These are phyloP conservation scores for Muscidifurax raptorellus DNA, from an alignment of 1,140 invertebrate species.

Conservation along the genomic window DNA sequence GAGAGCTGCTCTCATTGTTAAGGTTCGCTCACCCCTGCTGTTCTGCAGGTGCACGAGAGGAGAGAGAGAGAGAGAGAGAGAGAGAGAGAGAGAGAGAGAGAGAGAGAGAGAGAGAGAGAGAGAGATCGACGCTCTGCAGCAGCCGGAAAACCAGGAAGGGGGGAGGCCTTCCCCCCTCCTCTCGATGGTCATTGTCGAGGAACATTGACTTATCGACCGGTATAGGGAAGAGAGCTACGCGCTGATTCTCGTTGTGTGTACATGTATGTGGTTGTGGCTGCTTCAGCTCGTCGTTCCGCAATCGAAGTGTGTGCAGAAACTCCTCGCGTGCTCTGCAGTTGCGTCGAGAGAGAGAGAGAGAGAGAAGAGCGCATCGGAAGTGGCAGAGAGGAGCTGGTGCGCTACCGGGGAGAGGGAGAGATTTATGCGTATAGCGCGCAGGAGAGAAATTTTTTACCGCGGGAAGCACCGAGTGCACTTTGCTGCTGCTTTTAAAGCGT, in stretches of 20 bases:
- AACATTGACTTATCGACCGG: conserved; percentile 50
- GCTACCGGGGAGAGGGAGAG: not conserved
- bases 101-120: not conserved
- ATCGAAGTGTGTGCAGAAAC: not conserved
- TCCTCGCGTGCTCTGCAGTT: not conserved
- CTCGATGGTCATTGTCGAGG: conserved; percentile 36
- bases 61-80: not conserved
- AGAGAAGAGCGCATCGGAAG: not conserved
- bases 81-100: not conserved
- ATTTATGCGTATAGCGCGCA: not conserved
- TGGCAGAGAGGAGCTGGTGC: not conserved
- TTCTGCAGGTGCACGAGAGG: conserved; percentile 26
- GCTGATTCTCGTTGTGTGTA: not conserved
- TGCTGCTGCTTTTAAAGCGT: not conserved
- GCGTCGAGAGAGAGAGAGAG: no score
- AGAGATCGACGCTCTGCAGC: not conserved
- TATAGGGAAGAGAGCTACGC: not conserved
- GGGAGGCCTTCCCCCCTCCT: not conserved
- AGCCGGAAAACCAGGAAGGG: not conserved
- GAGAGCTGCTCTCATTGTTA: conserved; percentile 32
- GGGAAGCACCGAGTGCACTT: not conserved
- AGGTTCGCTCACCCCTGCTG: conserved; percentile 32
- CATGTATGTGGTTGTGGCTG: not conserved
- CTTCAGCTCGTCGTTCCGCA: not conserved
- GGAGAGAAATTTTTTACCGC: not conserved